phyloP scores from a whole-genome alignment of 2,797 vertebrate genomes.

The Calcarius lapponicus region DNA sequence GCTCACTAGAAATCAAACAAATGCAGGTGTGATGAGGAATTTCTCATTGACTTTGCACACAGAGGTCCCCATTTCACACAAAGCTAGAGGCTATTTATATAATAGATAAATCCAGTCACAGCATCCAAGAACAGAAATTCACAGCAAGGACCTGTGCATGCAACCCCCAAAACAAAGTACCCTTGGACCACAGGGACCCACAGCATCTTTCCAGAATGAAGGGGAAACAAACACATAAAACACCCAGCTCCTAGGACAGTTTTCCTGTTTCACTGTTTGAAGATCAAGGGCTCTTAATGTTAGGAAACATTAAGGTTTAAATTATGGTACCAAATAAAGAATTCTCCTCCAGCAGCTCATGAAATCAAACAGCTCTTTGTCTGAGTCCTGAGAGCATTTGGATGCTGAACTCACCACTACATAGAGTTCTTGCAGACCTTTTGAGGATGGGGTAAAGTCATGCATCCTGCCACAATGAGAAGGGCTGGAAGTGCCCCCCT shows the following conservation, averaged over 20 bases:
- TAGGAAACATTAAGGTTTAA: background rate
- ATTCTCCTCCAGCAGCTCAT: background rate
- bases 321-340: background rate
- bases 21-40: background rate
- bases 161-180: background rate
- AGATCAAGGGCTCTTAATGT: background rate
- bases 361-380: background rate
- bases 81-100: background rate
- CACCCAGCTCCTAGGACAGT: background rate
- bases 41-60: background rate
- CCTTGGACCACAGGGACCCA: fast-evolving
- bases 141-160: background rate
- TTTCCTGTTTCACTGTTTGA: background rate
- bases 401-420: background rate
- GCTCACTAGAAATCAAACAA: background rate
- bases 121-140: background rate
- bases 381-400: background rate
- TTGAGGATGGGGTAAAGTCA: background rate
- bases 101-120: background rate
- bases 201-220: background rate
- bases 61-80: background rate
- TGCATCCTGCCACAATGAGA: background rate
- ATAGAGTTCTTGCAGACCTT: background rate
- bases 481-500: background rate
- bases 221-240: background rate